Evolutionary conservation across 1,140 invertebrate species (phyloP).

Genomic region (Plutomurus gul): DNA sequence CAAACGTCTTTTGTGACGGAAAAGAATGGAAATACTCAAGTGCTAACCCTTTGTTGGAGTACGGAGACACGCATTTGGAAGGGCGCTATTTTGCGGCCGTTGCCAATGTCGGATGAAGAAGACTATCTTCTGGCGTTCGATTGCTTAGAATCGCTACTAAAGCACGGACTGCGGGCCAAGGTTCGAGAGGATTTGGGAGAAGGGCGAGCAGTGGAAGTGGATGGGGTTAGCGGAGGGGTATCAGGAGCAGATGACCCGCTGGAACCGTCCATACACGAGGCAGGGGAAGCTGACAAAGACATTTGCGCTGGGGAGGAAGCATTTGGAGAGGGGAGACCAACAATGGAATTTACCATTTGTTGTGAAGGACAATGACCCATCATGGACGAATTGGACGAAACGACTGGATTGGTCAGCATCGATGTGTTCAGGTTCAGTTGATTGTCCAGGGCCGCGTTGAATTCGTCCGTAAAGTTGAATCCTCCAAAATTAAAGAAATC

Average conservation of each 20-base stretch:
- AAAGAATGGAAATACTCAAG: slow-evolving; percentile 44
- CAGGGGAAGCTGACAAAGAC: slow-evolving; percentile 42
- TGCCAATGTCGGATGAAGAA: slow-evolving; percentile 56
- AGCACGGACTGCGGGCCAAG: slow-evolving; percentile 66
- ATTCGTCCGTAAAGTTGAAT: slow-evolving; percentile 53
- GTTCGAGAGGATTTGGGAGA: slow-evolving; percentile 62
- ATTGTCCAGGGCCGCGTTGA: slow-evolving; percentile 52
- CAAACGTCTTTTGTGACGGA: background rate
- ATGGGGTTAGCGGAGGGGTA: slow-evolving; percentile 36
- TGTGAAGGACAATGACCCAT: slow-evolving; percentile 43
- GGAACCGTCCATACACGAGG: slow-evolving; percentile 44
- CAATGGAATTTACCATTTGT: slow-evolving; percentile 53
- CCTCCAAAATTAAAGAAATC: slow-evolving; percentile 53
- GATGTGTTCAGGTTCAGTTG: slow-evolving; percentile 49
- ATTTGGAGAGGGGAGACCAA: slow-evolving; percentile 57
- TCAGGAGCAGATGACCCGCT: slow-evolving; percentile 44
- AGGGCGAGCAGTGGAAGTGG: slow-evolving; percentile 11
- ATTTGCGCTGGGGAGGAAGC: slow-evolving; percentile 43
- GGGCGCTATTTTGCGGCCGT: slow-evolving; percentile 59
- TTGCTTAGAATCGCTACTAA: slow-evolving; percentile 62
- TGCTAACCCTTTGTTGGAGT: slow-evolving; percentile 82
- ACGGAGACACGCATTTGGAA: slow-evolving; percentile 74
- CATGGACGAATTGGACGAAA: slow-evolving; percentile 41
- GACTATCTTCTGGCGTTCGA: slow-evolving; percentile 53
- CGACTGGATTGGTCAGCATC: slow-evolving; percentile 39